These are phyloP conservation scores for Decapterus maruadsi DNA, from an alignment of 2,797 vertebrate genomes.

Conservation along the genomic window DNA sequence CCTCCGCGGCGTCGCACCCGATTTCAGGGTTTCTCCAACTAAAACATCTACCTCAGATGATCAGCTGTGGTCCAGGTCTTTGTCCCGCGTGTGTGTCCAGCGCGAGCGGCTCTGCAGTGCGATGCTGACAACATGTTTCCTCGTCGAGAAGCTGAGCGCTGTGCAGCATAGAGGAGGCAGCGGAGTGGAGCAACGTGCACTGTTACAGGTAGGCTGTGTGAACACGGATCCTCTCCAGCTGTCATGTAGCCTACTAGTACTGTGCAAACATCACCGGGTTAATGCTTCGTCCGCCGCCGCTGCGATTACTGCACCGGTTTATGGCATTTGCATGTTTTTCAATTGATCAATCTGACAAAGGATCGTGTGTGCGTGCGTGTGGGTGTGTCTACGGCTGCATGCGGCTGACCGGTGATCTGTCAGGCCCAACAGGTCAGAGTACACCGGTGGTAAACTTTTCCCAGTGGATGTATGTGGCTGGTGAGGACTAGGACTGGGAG, in stretches of 20 bases:
- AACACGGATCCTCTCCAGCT: not conserved
- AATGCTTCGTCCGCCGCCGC: not conserved
- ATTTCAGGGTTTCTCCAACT: not conserved
- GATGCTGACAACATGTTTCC: conserved; percentile 70
- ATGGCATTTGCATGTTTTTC: too few species aligned
- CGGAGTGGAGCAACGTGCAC: conserved; percentile 61
- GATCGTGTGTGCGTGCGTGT: not conserved
- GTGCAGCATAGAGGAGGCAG: conserved; percentile 66
- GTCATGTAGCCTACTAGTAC: not conserved
- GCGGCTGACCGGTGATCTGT: conserved; percentile 31
- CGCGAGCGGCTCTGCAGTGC: conserved; percentile 38
- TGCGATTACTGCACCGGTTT: not conserved
- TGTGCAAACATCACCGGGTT: not conserved
- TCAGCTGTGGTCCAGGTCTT: not conserved
- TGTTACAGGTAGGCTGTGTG: conserved; percentile 66
- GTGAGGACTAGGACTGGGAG: not conserved
- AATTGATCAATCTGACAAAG: conserved; percentile 4
- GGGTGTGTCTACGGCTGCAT: not conserved
- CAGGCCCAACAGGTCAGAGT: conserved; percentile 79
- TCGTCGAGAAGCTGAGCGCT: conserved; percentile 53
- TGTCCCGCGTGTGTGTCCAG: conserved; percentile 27
- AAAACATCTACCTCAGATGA: conserved; percentile 54
- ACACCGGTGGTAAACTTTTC: conserved; percentile 64
- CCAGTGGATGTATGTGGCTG: conserved; percentile 6
- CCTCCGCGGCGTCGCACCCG: conserved; percentile 60